Conservation (phyloP, 2,888 invertebrate genomes). For the Erebia ligea region DNA sequence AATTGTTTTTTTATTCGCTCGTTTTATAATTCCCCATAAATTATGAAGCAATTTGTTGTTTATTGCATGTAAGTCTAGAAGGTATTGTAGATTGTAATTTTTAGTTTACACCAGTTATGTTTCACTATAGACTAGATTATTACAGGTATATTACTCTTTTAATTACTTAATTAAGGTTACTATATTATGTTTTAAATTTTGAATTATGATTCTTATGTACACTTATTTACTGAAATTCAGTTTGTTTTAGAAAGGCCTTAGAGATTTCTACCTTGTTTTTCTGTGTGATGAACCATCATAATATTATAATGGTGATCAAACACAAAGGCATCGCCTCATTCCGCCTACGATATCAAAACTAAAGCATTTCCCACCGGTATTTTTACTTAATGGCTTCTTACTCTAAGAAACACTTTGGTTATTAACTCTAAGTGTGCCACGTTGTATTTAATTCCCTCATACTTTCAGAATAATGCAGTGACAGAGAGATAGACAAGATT, state of each 20-base stretch:
- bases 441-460: too few relatives aligned
- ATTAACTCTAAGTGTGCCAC: too few relatives aligned
- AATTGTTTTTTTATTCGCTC: too few relatives aligned
- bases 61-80: conserved; percentile 7
- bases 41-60: conserved; percentile 8
- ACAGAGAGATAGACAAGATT: too few relatives aligned
- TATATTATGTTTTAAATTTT: background rate
- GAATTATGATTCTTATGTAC: background rate
- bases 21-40: too few relatives aligned
- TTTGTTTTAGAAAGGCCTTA: background rate
- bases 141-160: conserved; percentile 1
- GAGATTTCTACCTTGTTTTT: background rate
- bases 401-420: background rate
- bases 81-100: background rate
- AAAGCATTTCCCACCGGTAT: conserved; percentile 14
- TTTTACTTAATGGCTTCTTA: background rate
- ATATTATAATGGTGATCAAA: background rate
- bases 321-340: background rate
- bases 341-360: conserved; percentile 11
- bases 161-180: background rate
- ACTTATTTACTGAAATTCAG: background rate
- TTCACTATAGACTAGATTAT: conserved; percentile 5
- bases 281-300: background rate
- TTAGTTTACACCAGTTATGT: conserved; percentile 18
- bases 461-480: too few relatives aligned